Conservation (phyloP, 2,888 invertebrate species). For the Heliconius ethilla region DNA sequence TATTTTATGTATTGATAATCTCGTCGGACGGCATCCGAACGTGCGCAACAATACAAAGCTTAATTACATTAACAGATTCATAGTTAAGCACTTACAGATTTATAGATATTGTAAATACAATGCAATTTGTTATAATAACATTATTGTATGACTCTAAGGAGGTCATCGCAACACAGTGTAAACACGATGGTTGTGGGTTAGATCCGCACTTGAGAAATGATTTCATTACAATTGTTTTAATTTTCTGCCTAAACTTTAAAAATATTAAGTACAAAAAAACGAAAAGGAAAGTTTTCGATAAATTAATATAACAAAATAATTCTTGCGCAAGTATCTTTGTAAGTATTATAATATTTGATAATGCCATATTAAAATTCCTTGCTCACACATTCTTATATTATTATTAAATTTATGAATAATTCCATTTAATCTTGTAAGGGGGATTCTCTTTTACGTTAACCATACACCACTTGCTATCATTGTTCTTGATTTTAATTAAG, state of each 20-base stretch:
- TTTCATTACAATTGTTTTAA: not conserved
- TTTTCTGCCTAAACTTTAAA: not conserved
- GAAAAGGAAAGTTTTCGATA: not conserved
- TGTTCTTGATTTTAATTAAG: constrained; percentile 43
- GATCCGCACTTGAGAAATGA: not conserved
- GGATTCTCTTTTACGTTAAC: constrained; percentile 39
- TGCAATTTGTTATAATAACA: not conserved
- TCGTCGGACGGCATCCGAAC: constrained; percentile 3
- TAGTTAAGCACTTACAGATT: constrained; percentile 7
- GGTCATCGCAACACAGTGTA: not conserved
- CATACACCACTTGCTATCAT: constrained; percentile 37
- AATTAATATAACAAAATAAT: not conserved
- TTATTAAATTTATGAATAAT: constrained; percentile 32
- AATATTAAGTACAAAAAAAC: not conserved
- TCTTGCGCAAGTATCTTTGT: not conserved
- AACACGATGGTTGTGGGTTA: not conserved
- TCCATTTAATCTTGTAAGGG: constrained; percentile 29
- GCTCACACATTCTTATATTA: constrained; percentile 9
- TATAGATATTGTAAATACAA: not conserved
- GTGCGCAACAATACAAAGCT: not conserved
- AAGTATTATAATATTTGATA: not conserved
- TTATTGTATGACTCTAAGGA: not conserved
- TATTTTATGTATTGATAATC: constrained; percentile 17
- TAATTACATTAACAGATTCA: constrained; percentile 10
- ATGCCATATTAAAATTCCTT: not conserved